Percentiles rank a stretch among this genome's conserved stretches.
phyloP scores from a whole-genome alignment of 1,140 invertebrate species.

The Formica selysi region DNA sequence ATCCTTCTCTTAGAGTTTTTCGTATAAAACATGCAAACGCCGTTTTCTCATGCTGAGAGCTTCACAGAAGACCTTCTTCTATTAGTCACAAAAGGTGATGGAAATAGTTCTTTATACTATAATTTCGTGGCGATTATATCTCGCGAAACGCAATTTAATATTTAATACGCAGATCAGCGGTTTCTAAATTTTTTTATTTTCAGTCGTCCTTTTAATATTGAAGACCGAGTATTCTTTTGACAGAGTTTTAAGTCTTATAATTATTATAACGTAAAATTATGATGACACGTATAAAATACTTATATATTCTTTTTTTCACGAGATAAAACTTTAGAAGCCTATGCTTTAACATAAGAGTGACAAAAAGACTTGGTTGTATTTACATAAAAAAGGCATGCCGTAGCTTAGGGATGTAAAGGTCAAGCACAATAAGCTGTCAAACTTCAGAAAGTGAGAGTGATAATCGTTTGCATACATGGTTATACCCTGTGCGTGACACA shows the following conservation, averaged over 20 bases:
- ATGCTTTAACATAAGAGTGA: background rate
- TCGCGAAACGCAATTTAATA: background rate
- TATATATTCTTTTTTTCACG: background rate
- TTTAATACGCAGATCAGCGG: background rate
- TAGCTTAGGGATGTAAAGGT: background rate
- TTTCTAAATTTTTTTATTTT: background rate
- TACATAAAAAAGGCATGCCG: background rate
- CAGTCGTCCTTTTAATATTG: background rate
- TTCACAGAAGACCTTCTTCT: slow-evolving; percentile 12
- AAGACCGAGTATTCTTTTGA: background rate
- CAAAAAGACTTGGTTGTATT: slow-evolving; percentile 20
- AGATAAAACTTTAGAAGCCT: background rate
- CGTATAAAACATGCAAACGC: slow-evolving; percentile 34
- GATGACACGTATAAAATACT: background rate
- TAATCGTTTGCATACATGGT: slow-evolving; percentile 19
- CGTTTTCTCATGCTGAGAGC: slow-evolving; percentile 11
- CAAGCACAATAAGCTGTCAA: slow-evolving; percentile 5
- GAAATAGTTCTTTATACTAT: slow-evolving; percentile 10
- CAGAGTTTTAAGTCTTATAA: background rate
- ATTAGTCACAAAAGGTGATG: slow-evolving; percentile 13
- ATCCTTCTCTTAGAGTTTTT: slow-evolving; percentile 41
- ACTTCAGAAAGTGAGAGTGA: background rate
- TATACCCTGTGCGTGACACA: background rate
- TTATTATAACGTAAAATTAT: background rate
- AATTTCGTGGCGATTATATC: slow-evolving; percentile 7